phyloP scores from a whole-genome alignment of 2,113 vertebrate genomes.

The Scophthalmus maximus region DNA sequence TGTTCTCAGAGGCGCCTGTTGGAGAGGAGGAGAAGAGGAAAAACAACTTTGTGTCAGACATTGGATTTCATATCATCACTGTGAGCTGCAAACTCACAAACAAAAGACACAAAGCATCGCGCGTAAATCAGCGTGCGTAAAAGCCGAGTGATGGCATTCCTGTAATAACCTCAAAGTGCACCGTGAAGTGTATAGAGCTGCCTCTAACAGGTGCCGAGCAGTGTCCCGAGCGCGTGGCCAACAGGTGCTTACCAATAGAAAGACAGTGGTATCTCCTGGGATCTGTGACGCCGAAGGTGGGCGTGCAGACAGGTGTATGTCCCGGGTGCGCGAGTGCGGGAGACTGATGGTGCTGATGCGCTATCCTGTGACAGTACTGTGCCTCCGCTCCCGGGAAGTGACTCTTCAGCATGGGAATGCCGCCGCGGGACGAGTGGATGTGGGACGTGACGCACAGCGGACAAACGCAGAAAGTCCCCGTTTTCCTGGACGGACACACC shows the following conservation, averaged over 20 bases:
- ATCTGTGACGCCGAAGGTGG: conserved; percentile 93
- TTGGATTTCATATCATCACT: not conserved
- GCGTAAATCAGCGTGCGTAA: conserved; percentile 19
- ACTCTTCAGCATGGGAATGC: conserved; percentile 90
- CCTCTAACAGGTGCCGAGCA: conserved; percentile 10
- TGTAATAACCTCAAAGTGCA: not conserved
- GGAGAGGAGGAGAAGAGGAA: no score
- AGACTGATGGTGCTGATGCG: conserved; percentile 84
- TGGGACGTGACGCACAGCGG: conserved; percentile 97
- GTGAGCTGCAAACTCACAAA: not conserved
- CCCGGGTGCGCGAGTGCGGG: conserved; percentile 87
- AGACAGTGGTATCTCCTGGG: conserved; percentile 96
- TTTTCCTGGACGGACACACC: conserved; percentile 92
- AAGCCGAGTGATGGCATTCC: not conserved
- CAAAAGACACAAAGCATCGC: not conserved
- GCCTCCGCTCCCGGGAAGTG: conserved; percentile 88
- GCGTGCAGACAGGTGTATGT: conserved; percentile 91
- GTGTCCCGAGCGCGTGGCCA: not conserved
- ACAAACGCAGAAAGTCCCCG: conserved; percentile 94
- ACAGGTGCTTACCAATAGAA: conserved; percentile 88
- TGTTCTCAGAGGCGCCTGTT: conserved; percentile 87
- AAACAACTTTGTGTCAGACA: not conserved
- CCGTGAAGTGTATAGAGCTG: not conserved
- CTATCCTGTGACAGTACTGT: conserved; percentile 88
- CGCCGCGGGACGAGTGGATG: conserved; percentile 88